Conservation (phyloP, 2,797 vertebrate genomes). For the Galago senegalensis region DNA sequence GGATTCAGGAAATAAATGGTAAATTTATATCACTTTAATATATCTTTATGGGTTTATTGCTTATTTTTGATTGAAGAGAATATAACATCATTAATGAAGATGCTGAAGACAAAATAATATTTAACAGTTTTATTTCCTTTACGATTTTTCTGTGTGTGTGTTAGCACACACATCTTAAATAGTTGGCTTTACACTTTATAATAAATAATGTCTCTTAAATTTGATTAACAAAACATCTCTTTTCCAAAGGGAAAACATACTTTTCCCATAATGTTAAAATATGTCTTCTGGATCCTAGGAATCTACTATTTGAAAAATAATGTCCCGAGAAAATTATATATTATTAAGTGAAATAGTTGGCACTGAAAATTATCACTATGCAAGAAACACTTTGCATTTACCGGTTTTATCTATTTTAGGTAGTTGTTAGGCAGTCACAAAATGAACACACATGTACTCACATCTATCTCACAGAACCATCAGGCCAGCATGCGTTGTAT, state of each 20-base stretch:
- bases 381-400: not conserved
- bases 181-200: not conserved
- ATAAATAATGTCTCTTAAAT: constrained; percentile 3
- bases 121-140: not conserved
- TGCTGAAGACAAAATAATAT: not conserved
- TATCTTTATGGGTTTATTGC: not conserved
- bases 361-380: not conserved
- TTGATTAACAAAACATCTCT: not conserved
- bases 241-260: not conserved
- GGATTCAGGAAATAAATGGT: not conserved
- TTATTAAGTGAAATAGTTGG: not conserved
- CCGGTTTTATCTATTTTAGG: not conserved
- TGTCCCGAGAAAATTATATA: not conserved
- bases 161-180: not conserved
- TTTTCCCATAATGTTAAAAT: constrained; percentile 15
- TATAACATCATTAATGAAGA: not conserved
- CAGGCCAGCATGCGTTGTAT: not conserved
- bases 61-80: not conserved
- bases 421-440: not conserved
- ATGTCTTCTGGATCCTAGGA: not conserved
- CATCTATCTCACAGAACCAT: not conserved
- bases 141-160: not conserved
- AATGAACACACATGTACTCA: not conserved
- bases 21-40: constrained; percentile 11
- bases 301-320: not conserved